Conservation (phyloP, 2,888 invertebrate species). For the Epinotia demarniana region DNA sequence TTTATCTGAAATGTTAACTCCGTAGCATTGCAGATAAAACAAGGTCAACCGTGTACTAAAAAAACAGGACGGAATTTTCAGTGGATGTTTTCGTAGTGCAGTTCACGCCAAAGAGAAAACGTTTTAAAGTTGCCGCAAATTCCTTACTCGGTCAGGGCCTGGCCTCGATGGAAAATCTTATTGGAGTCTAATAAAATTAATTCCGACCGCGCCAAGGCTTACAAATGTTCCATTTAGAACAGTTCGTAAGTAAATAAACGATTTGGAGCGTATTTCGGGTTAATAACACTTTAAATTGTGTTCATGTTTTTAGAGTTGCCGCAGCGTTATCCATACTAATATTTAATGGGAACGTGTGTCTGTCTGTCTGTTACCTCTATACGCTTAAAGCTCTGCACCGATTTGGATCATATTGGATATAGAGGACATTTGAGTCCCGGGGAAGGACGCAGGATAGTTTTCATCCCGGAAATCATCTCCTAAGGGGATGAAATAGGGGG, state of each 20-base stretch:
- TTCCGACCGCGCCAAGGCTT: constrained; percentile 22
- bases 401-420: no score
- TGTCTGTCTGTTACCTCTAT: no score
- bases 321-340: neutral
- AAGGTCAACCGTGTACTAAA: constrained; percentile 8
- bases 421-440: no score
- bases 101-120: constrained; percentile 29
- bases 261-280: neutral
- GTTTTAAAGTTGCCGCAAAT: constrained; percentile 40
- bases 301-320: neutral
- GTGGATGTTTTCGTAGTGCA: constrained; percentile 24
- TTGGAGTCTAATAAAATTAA: constrained; percentile 34
- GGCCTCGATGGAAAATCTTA: constrained; percentile 38
- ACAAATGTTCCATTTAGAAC: constrained; percentile 28
- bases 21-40: constrained; percentile 1
- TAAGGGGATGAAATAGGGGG: no score
- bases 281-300: neutral
- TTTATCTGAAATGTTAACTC: no score
- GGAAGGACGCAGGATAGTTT: no score
- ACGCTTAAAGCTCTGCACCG: no score
- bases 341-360: no score
- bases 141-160: constrained; percentile 40
- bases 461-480: no score
- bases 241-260: neutral
- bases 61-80: constrained; percentile 23